Evolutionary conservation across 2,888 invertebrate species (phyloP), one percentile per base, ranked within the genome.

Genomic region (Ferrisia virgata): DNA sequence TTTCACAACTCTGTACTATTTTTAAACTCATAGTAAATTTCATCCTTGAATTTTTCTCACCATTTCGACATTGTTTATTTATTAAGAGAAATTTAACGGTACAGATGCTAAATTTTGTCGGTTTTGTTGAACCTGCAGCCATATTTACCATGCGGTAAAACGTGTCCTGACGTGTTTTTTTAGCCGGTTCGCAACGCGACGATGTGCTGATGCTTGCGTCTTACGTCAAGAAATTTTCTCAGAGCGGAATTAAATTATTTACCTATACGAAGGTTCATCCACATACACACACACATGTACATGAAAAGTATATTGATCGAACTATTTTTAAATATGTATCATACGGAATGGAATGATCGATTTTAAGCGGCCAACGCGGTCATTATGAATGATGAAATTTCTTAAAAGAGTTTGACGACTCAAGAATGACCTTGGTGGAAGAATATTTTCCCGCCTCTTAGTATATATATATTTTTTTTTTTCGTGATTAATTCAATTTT

Each of bases 261-360:
- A n/a, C n/a, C n/a, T n/a, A n/a, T n/a, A n/a, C n/a, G n/a, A n/a
- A n/a, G n/a, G n/a, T n/a, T n/a, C n/a, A n/a, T n/a, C n/a, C n/a
- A n/a, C n/a, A n/a, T n/a, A n/a, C n/a, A n/a, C n/a, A n/a, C 28
- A 28, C 58, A 1, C 4, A 25, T 9, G 11, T 39, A 18, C n/a
- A 3, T 47, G 5, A 13, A 1, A 25, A 9, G 11, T 25, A n/a
- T n/a, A n/a, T n/a, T 2, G 28, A 64, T 64, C 13, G 25, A 64
- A 15, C 64, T 64, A 64, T 64, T 64, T 64, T 64, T 64, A 64
- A 64, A 64, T 28, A 28, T 64, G 64, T 64, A 64, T 64, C 64
- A 64, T 64, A 64, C 28, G 28, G 31, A 28, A 5, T 28, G 13
- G 28, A 64, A 64, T 64, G 64, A 8, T 28, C 64, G 64, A 64